These are phyloP conservation scores for Dinoponera quadriceps DNA, from an alignment of 1,140 invertebrate species.

Conservation along the genomic window DNA sequence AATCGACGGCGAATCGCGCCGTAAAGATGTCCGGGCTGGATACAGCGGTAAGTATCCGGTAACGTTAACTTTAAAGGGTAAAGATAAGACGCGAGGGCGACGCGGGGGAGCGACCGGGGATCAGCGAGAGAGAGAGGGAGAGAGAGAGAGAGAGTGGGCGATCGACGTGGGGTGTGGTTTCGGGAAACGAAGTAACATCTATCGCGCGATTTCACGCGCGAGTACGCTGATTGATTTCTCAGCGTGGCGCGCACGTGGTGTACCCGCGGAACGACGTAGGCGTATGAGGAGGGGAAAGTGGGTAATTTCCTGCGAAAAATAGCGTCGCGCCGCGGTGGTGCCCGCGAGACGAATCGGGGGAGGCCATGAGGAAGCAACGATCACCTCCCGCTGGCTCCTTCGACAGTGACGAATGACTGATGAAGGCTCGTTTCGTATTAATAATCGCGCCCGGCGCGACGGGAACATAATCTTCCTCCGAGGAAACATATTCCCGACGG, in stretches of 20 bases:
- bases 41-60: slow-evolving; percentile 22
- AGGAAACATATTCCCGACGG: not conserved
- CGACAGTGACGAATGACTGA: slow-evolving; percentile 45
- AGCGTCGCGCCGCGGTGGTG: slow-evolving; percentile 5
- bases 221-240: slow-evolving; percentile 32
- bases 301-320: slow-evolving; percentile 55
- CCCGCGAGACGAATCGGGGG: not conserved
- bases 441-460: slow-evolving; percentile 16
- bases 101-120: no score
- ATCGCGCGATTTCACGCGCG: slow-evolving; percentile 29
- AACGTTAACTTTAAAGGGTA: slow-evolving; percentile 30
- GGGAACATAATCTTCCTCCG: not conserved
- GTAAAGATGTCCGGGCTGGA: slow-evolving; percentile 36
- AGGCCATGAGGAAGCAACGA: slow-evolving; percentile 12
- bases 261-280: not conserved
- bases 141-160: slow-evolving; percentile 17
- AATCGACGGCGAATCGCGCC: slow-evolving; percentile 30
- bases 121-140: not conserved
- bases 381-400: slow-evolving; percentile 12
- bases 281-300: slow-evolving; percentile 29
- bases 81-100: slow-evolving; percentile 6
- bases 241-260: slow-evolving; percentile 3
- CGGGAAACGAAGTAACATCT: slow-evolving; percentile 21
- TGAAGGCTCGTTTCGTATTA: slow-evolving; percentile 45
- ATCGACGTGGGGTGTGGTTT: not conserved